phyloP scores from a whole-genome alignment of 2,797 vertebrate genomes.

The Rhyacichthys aspro region DNA sequence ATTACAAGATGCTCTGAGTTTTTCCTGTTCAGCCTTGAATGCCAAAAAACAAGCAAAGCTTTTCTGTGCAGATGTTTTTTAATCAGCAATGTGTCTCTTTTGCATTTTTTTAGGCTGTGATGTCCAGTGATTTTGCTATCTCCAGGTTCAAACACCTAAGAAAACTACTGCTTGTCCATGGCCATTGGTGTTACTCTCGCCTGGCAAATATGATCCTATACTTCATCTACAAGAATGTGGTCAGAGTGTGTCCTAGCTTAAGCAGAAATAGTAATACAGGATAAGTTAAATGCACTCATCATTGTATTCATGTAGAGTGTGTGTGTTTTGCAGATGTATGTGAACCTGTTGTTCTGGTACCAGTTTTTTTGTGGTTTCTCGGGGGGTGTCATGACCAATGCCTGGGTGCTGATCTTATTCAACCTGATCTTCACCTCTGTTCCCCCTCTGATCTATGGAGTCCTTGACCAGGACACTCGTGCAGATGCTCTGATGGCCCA shows the following conservation, averaged over 20 bases:
- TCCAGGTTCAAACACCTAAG: conserved; percentile 90
- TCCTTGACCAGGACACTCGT: conserved; percentile 87
- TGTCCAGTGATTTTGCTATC: conserved; percentile 97
- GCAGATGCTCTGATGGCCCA: conserved; percentile 80
- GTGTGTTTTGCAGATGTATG: conserved; percentile 83
- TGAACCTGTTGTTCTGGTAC: conserved; percentile 96
- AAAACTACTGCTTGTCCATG: conserved; percentile 93
- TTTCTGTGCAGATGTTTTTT: too few species aligned
- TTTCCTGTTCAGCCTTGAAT: too few species aligned
- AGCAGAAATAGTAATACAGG: not conserved
- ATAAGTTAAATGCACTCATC: not conserved
- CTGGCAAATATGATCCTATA: conserved; percentile 96
- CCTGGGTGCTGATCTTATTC: conserved; percentile 96
- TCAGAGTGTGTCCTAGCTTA: conserved; percentile 62
- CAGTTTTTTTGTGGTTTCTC: conserved; percentile 98
- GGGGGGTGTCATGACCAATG: conserved; percentile 92
- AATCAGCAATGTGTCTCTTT: not conserved
- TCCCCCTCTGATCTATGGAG: conserved; percentile 89
- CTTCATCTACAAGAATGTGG: conserved; percentile 98
- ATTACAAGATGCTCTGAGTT: too few species aligned
- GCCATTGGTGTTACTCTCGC: conserved; percentile 91
- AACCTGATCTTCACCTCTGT: conserved; percentile 94
- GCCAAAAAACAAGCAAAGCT: not conserved
- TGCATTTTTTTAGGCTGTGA: conserved; percentile 85
- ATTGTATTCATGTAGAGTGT: not conserved